Evolutionary conservation across 1,140 invertebrate genomes (phyloP).

Genomic region (Linepithema humile): DNA sequence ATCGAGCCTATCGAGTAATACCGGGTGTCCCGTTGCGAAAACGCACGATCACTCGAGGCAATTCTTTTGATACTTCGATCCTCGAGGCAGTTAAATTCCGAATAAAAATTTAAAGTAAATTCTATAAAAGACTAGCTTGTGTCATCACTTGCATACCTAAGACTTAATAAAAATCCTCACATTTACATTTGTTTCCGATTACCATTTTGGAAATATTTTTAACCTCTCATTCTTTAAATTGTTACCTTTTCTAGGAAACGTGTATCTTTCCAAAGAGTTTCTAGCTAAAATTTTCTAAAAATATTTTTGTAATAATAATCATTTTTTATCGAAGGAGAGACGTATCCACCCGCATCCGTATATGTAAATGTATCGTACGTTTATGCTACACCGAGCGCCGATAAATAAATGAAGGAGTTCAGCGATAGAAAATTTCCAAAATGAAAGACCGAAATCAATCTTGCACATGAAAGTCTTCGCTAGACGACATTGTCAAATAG

Average conservation of each 20-base stretch:
- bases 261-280: not conserved
- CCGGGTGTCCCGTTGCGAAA: not conserved
- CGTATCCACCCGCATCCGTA: conserved; percentile 35
- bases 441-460: not conserved
- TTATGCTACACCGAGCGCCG: conserved; percentile 33
- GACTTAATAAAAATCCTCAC: no score
- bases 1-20: not conserved
- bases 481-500: not conserved
- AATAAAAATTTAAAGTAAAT: not conserved
- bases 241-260: not conserved
- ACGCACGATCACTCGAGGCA: not conserved
- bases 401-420: conserved; percentile 28
- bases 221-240: not conserved
- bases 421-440: not conserved
- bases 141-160: no score
- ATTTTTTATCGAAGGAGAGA: not conserved
- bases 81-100: not conserved
- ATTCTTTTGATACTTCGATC: not conserved
- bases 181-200: no score
- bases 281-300: not conserved
- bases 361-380: conserved; percentile 52
- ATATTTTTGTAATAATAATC: not conserved
- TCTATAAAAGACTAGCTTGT: no score
- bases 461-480: not conserved
- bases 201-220: no score